phyloP scores from a whole-genome alignment of 2,797 vertebrate species.

The Podargus strigoides region DNA sequence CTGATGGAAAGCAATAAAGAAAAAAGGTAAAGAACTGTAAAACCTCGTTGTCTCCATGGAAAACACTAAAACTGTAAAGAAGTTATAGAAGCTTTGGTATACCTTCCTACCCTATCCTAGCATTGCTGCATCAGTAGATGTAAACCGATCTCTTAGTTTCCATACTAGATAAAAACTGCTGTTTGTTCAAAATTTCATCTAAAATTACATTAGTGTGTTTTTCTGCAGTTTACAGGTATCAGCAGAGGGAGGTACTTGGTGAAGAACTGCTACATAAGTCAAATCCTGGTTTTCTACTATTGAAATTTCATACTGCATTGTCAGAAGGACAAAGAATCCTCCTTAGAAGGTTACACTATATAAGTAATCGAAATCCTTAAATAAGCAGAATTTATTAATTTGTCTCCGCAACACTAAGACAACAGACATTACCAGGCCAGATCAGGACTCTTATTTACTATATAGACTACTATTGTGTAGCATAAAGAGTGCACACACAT shows the following conservation, averaged over 20 bases:
- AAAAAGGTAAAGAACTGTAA: neutral
- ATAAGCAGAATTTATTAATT: neutral
- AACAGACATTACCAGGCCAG: neutral
- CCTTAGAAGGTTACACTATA: neutral
- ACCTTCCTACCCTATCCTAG: neutral
- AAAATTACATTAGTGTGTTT: neutral
- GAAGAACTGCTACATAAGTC: neutral
- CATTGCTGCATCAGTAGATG: neutral
- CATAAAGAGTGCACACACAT: neutral
- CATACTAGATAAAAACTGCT: neutral
- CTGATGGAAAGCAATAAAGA: neutral
- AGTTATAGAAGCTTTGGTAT: neutral
- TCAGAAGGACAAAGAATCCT: neutral
- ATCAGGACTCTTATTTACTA: neutral
- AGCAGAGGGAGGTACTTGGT: neutral
- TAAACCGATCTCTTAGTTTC: neutral
- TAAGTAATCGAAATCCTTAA: neutral
- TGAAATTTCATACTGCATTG: neutral
- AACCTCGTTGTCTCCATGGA: neutral
- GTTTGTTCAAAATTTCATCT: neutral
- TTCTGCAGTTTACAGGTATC: neutral
- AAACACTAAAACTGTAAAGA: neutral
- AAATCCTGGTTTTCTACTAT: neutral
- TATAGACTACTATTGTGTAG: neutral
- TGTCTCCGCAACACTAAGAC: neutral